phyloP scores from a whole-genome alignment of 2,113 vertebrate species.

The Oreochromis tanganicae region DNA sequence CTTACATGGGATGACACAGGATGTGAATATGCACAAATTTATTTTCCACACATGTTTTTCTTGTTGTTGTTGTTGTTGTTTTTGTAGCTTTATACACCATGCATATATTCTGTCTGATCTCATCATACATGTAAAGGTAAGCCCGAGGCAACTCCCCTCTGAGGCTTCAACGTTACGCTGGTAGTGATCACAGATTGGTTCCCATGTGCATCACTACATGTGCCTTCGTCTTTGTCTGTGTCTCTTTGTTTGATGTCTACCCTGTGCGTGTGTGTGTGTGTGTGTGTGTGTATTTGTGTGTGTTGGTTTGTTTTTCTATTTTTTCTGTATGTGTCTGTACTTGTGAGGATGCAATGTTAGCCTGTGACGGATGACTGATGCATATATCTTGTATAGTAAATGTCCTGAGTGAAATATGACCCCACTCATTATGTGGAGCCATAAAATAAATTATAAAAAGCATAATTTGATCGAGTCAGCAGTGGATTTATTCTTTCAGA shows the following conservation, averaged over 20 bases:
- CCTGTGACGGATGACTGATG: neutral
- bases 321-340: neutral
- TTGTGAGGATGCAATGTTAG: neutral
- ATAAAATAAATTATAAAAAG: conserved; percentile 9
- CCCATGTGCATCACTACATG: conserved; percentile 32
- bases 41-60: neutral
- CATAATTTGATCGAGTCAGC: conserved; percentile 13
- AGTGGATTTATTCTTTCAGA: conserved; percentile 12
- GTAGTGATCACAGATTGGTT: conserved; percentile 42
- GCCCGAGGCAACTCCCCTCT: conserved; percentile 46
- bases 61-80: conserved; percentile 42
- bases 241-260: conserved; percentile 41
- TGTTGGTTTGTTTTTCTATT: neutral
- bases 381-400: neutral
- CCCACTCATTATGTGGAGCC: neutral
- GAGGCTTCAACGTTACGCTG: conserved; percentile 21
- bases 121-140: conserved; percentile 29
- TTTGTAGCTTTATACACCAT: conserved; percentile 22
- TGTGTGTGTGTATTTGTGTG: neutral
- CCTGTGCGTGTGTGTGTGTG: neutral
- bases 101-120: conserved; percentile 56
- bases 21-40: neutral
- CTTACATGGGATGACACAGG: neutral
- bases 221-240: conserved; percentile 42
- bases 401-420: neutral